Conservation (phyloP, 1,140 invertebrate species). For the Eueides isabella region DNA sequence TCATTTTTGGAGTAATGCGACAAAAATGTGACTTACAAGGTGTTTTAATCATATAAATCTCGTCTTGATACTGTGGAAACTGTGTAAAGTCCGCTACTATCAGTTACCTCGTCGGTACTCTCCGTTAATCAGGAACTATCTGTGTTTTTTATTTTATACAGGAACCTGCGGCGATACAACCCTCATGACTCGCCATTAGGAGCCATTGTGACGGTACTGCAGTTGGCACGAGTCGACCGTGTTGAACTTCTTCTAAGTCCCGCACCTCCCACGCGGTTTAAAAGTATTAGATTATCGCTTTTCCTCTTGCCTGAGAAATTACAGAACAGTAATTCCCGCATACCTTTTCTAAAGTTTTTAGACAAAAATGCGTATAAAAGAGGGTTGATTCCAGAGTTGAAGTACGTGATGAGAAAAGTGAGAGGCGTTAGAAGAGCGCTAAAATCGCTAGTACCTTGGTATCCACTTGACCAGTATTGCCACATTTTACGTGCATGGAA, state of each 20-base stretch:
- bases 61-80: conserved; percentile 64
- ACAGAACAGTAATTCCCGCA: conserved; percentile 86
- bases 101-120: conserved; percentile 75
- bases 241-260: conserved; percentile 76
- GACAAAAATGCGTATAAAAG: conserved; percentile 93
- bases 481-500: conserved; percentile 92
- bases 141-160: conserved; percentile 69
- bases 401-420: conserved; percentile 92
- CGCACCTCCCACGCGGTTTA: conserved; percentile 70
- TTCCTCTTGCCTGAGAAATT: conserved; percentile 73
- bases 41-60: conserved; percentile 69
- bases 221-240: conserved; percentile 78
- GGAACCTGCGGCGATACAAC: conserved; percentile 64
- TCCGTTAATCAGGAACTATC: conserved; percentile 80
- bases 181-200: conserved; percentile 80
- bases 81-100: conserved; percentile 71
- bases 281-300: conserved; percentile 70
- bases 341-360: conserved; percentile 88
- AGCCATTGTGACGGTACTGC: conserved; percentile 78
- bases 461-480: conserved; percentile 86
- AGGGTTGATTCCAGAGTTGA: conserved; percentile 93
- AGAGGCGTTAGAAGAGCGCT: conserved; percentile 90
- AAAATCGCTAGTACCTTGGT: conserved; percentile 85
- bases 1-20: conserved; percentile 7
- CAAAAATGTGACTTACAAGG: conserved; percentile 17